Evolutionary conservation across 2,888 invertebrate genomes (phyloP), one percentile per base, ranked within the genome.

Genomic region (Eristalis tenax): DNA sequence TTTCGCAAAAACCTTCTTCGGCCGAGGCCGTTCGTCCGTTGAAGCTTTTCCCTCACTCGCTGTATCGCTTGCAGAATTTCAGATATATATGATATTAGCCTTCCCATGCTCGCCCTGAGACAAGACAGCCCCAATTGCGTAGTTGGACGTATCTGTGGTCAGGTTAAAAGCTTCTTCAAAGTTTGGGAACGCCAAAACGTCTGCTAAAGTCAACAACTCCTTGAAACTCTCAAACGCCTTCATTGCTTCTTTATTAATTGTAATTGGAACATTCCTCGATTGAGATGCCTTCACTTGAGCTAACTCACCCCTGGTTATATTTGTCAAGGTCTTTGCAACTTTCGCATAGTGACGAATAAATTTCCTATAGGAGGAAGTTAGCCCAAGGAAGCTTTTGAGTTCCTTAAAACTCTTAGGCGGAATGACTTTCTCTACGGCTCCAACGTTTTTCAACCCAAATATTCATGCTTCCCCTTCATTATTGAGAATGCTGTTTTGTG

Each of bases 351-450:
- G 2, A 4, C 2, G 28, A 28, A 28, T 28, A 28, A 28, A 28
- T 3, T 28, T 28, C 28, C 28, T 28, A 28, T 28, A 28, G 28
- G 2, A 28, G 28, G 28, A 4, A 28, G 84, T 56, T 13, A 88
- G 64, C 4, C 88, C 87, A 2, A 83, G 35, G 61, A 89, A 89
- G 10, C 76, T 59, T 43, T 84, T 79, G 1, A 86, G 66, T 8
- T 88, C 82, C 57, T 88, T 88, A 4, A 86, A 38, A 32, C 59
- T 89, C n/a, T 50, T 57, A 6, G 88, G 84, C 15, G 64, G 56
- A 6, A 74, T 76, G n/a, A 88, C 73, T 18, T 63, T 43, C 10
- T 56, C 35, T 13, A 86, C 80, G 6, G 85, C 79, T 23, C 23
- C 11, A 3, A 87, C 57, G 43, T 81, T 89, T 1, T 56, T 59